Conservation (phyloP, 2,113 vertebrate genomes). For the Saguinus imperator region DNA sequence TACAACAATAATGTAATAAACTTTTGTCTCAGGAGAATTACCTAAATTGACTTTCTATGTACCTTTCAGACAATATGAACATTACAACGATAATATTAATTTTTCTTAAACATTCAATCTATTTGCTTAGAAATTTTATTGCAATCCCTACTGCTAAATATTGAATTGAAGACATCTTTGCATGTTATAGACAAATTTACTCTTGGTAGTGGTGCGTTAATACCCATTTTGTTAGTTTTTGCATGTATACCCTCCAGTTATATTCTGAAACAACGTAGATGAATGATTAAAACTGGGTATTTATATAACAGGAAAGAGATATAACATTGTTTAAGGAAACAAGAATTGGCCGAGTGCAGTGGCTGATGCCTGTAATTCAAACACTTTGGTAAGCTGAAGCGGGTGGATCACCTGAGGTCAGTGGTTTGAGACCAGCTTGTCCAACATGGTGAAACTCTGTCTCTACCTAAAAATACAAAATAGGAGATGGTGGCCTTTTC, state of each 20-base stretch:
- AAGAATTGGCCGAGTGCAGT: too few species aligned
- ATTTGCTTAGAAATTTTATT: not conserved
- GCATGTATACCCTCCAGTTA: not conserved
- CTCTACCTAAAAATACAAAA: too few species aligned
- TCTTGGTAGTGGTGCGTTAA: not conserved
- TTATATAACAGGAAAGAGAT: too few species aligned
- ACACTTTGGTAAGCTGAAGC: too few species aligned
- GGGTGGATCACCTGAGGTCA: too few species aligned
- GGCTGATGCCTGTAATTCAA: too few species aligned
- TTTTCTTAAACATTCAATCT: not conserved
- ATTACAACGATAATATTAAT: not conserved
- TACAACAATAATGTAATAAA: not conserved
- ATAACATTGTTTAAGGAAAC: too few species aligned
- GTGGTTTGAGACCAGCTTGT: too few species aligned
- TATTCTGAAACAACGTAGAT: not conserved
- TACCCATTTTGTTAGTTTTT: not conserved
- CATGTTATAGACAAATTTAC: not conserved
- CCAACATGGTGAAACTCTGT: too few species aligned
- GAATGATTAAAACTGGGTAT: not conserved
- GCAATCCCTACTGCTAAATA: not conserved
- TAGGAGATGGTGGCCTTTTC: not conserved
- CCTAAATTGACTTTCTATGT: constrained; percentile 37
- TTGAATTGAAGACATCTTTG: not conserved
- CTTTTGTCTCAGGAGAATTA: constrained; percentile 42
- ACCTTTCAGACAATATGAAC: not conserved